Conservation (phyloP, 2,797 vertebrate species). For the Macrochelys suwanniensis region DNA sequence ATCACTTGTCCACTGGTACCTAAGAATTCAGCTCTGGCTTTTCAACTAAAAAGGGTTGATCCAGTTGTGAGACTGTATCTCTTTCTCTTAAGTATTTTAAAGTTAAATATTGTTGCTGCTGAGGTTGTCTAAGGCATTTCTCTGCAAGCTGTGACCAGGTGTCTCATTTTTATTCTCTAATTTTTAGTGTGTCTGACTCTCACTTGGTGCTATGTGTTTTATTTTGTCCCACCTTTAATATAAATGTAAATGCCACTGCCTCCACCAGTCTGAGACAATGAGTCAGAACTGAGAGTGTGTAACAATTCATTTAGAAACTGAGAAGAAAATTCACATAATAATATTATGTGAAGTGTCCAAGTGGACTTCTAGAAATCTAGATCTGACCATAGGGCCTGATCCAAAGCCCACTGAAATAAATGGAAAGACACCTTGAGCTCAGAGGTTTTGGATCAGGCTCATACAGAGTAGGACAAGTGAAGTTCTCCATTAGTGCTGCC, state of each 20-base stretch:
- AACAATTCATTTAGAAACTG: neutral
- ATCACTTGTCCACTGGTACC: neutral
- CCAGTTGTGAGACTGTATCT: neutral
- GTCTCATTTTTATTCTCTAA: neutral
- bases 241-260: neutral
- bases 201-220: neutral
- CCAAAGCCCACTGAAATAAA: neutral
- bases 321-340: neutral
- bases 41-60: neutral
- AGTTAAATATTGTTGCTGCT: neutral
- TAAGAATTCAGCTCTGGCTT: neutral
- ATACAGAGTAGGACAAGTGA: neutral
- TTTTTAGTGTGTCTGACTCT: neutral
- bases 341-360: neutral
- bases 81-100: neutral
- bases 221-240: neutral
- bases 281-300: neutral
- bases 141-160: neutral
- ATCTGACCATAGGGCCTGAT: neutral
- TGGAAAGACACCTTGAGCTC: neutral
- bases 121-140: neutral
- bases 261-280: neutral
- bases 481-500: neutral
- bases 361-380: neutral
- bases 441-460: neutral